phyloP scores from a whole-genome alignment of 2,113 vertebrate genomes.

The Trematomus loennbergii region DNA sequence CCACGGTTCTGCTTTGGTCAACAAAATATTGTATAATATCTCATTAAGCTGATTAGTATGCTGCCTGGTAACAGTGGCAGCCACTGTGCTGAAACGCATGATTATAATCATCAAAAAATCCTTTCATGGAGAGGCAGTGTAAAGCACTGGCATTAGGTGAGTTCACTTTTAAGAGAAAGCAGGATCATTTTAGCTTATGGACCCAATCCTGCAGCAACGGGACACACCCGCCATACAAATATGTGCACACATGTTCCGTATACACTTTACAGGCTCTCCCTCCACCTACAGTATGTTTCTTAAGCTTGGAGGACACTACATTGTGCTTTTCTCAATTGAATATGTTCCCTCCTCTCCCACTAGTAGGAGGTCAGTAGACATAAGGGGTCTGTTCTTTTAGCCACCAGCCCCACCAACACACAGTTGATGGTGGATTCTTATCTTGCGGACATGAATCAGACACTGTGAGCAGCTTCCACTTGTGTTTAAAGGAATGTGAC shows the following conservation, averaged over 20 bases:
- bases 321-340: conserved; percentile 46
- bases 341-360: conserved; percentile 33
- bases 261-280: conserved; percentile 28
- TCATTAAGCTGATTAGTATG: conserved; percentile 99
- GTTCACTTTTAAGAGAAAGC: conserved; percentile 90
- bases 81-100: conserved; percentile 90
- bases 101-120: conserved; percentile 94
- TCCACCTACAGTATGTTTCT: conserved; percentile 49
- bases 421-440: conserved; percentile 77
- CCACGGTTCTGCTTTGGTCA: conserved; percentile 97
- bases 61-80: conserved; percentile 93
- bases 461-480: conserved; percentile 79
- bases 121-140: conserved; percentile 88
- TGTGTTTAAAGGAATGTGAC: conserved; percentile 77
- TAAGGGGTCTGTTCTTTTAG: conserved; percentile 81
- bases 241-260: conserved; percentile 34
- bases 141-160: conserved; percentile 89
- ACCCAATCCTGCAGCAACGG: conserved; percentile 22
- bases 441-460: conserved; percentile 80
- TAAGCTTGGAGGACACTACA: conserved; percentile 26
- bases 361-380: conserved; percentile 85
- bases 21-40: conserved; percentile 99
- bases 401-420: conserved; percentile 78
- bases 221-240: conserved; percentile 37
- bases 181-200: conserved; percentile 79